phyloP scores from a whole-genome alignment of 2,797 vertebrate genomes.

The Intellagama lesueurii region DNA sequence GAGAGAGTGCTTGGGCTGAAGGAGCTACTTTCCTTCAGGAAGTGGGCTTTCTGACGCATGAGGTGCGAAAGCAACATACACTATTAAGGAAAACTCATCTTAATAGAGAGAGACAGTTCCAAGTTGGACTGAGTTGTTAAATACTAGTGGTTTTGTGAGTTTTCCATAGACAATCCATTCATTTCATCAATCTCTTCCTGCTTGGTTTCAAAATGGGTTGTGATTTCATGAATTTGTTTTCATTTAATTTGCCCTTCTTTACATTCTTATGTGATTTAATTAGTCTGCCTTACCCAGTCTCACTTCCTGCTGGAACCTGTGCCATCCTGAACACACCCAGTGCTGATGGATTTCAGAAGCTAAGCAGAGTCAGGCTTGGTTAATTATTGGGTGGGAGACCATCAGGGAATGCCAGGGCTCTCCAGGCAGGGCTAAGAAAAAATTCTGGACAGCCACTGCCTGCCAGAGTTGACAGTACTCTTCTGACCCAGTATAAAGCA shows the following conservation, averaged over 20 bases:
- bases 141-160: slow-evolving; percentile 52
- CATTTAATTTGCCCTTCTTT: neutral
- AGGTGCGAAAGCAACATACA: slow-evolving; percentile 62
- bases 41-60: slow-evolving; percentile 61
- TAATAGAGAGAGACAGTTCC: slow-evolving; percentile 55
- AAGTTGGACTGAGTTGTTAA: slow-evolving; percentile 44
- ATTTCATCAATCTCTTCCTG: slow-evolving; percentile 6
- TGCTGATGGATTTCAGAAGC: no score
- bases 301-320: neutral
- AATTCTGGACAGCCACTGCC: no score
- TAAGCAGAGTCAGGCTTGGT: no score
- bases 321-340: no score
- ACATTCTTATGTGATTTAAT: slow-evolving; percentile 6
- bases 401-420: no score
- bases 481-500: no score
- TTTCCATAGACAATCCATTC: slow-evolving; percentile 31
- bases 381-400: no score
- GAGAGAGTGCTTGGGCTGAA: slow-evolving; percentile 25
- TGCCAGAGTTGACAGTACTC: no score
- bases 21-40: slow-evolving; percentile 68
- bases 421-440: no score
- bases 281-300: neutral
- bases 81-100: slow-evolving; percentile 55
- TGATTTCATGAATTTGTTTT: slow-evolving; percentile 29
- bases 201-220: slow-evolving; percentile 8